Percentiles rank a stretch among this genome's conserved stretches.
These are phyloP conservation scores for Monomorium pharaonis DNA, from an alignment of 1,140 invertebrate genomes.

Conservation along the genomic window DNA sequence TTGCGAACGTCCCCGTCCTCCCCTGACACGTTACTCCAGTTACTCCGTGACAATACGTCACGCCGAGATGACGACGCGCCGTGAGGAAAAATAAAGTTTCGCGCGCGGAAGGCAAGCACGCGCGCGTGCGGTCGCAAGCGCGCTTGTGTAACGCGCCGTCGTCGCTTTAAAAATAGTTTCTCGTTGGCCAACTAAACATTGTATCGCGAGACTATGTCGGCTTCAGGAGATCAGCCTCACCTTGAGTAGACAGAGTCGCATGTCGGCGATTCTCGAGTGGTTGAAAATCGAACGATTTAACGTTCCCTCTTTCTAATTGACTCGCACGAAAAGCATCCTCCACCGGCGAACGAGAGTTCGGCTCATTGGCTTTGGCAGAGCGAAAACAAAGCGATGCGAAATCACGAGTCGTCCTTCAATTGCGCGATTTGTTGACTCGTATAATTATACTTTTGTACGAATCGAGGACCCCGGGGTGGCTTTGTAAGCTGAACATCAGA, in stretches of 20 bases:
- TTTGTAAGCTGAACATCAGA: slow-evolving; percentile 4
- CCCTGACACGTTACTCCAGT: slow-evolving; percentile 35
- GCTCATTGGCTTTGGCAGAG: not conserved
- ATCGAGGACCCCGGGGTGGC: not conserved
- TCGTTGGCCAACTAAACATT: slow-evolving; percentile 50
- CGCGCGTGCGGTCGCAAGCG: not conserved
- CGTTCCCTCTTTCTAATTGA: not conserved
- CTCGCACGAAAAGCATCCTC: not conserved
- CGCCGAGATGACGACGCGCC: not conserved
- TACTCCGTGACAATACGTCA: slow-evolving; percentile 43
- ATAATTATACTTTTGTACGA: slow-evolving; percentile 31
- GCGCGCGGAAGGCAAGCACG: slow-evolving; percentile 4
- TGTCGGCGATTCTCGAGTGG: too few relatives aligned
- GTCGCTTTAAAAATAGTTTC: slow-evolving; percentile 46
- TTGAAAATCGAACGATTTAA: not conserved
- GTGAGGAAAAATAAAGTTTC: slow-evolving; percentile 5
- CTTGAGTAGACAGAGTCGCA: slow-evolving; percentile 23
- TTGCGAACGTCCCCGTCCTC: slow-evolving; percentile 32
- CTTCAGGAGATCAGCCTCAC: slow-evolving; percentile 21
- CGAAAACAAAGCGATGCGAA: not conserved
- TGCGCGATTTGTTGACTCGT: not conserved
- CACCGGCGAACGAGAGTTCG: not conserved
- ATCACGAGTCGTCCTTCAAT: slow-evolving; percentile 7
- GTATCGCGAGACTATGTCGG: slow-evolving; percentile 31
- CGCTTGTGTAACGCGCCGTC: slow-evolving; percentile 34